Conservation (phyloP, 2,888 invertebrate genomes). For the Capitulum mitella region DNA sequence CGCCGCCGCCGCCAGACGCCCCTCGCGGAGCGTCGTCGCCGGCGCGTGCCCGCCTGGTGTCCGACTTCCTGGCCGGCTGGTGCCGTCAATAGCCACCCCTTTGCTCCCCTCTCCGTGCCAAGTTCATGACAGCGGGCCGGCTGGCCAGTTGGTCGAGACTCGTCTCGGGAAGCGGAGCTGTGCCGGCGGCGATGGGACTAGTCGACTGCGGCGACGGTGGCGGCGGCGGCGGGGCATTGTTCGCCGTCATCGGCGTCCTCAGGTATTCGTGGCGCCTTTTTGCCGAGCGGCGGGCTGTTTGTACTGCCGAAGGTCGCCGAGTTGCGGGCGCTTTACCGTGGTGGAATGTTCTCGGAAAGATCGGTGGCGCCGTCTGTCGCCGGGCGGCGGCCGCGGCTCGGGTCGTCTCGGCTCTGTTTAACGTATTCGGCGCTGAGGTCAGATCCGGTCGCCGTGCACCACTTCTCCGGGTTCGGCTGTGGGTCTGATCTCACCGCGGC, state of each 20-base stretch:
- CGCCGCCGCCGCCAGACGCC: neutral
- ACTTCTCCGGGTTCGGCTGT: no score
- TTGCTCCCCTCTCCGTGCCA: neutral
- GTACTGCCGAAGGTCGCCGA: no score
- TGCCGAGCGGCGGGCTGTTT: no score
- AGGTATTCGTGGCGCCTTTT: neutral
- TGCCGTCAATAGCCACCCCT: neutral
- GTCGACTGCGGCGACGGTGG: neutral
- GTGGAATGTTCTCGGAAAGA: no score
- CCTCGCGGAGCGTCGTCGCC: neutral
- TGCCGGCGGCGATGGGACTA: neutral
- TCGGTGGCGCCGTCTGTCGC: no score
- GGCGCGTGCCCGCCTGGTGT: neutral
- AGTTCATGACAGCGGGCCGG: neutral
- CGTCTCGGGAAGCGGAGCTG: no score
- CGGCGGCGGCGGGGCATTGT: neutral
- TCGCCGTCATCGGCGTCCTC: constrained; percentile 4
- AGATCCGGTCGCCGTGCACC: no score
- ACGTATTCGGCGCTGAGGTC: no score
- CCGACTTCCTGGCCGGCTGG: neutral
- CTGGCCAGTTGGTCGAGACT: no score
- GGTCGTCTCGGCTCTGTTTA: no score
- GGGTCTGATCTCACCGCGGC: neutral
- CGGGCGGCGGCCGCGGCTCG: no score
- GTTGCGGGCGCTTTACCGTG: no score